Base-by-base conservation (phyloP, 92 coral and sea anemone species). In the Heliopora coerulea region DNA sequence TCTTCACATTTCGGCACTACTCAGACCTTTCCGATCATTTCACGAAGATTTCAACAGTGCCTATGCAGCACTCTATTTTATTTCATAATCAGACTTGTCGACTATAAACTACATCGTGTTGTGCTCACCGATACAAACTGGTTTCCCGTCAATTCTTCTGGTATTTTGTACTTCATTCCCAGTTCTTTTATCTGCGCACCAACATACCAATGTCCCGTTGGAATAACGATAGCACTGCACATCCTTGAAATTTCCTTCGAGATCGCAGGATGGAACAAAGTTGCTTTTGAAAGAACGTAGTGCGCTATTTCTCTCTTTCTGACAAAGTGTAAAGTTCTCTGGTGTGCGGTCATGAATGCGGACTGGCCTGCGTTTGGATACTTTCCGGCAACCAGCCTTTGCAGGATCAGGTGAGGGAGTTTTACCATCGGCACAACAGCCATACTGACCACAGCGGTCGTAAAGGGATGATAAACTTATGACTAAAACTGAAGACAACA, bases 391-490 rank as follows among this genome's bases (percentile, higher is more conserved):
- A 10, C 96, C 97, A 64, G 83, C 97, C 82, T 49, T 72, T 31
- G 85, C 80, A 8, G 97, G 97, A 18, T 96, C 97, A 78, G 86
- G 90, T 13, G 97, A 91, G 31, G 85, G 75, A 5, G 88, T 89
- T 13, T 39, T 54, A 3, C 81, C 83, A 79, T 91, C 97, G 3
- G 78, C 49, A 59, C 97, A 91, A 59, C 97, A 92, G 20, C 93
- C 97, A 64, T 92, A 87, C 46, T 87, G 89, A 33, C 90, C 81
- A 42, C 83, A 67, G 21, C 29, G 74, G 54, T 27, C 23, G 1
- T 67, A 25, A 25, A 4, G 25, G 0, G 70, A 30, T 14, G 59
- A 67, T 48, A 67, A 49, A 14, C 40, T 35, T 46, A 44, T 67
- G 39, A 59, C 32, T 44, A 67, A 21, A 25, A 49, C 74, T 67